Evolutionary conservation across 2,113 vertebrate species (phyloP).

Genomic region (Triplophysa tibetana): DNA sequence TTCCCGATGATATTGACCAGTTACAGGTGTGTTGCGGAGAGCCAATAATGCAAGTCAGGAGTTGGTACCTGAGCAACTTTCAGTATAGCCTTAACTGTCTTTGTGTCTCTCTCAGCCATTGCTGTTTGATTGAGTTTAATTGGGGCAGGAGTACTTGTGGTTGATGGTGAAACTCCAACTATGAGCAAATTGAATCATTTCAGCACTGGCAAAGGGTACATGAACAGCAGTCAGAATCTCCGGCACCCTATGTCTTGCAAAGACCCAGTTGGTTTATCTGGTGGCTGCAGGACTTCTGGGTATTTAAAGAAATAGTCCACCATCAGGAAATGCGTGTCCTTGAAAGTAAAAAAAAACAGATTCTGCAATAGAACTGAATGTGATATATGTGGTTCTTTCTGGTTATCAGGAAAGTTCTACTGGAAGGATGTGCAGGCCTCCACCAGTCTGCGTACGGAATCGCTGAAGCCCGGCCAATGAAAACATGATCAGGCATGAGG

Average conservation of each 20-base stretch:
- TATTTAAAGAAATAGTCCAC: conserved; percentile 47
- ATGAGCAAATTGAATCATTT: conserved; percentile 28
- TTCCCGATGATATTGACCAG: too few species aligned
- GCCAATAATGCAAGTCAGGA: neutral
- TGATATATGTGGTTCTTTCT: conserved; percentile 8
- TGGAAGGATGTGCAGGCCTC: neutral
- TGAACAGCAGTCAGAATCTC: conserved; percentile 32
- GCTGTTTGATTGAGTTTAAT: neutral
- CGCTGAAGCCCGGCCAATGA: neutral
- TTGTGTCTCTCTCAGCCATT: neutral
- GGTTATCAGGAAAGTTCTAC: neutral
- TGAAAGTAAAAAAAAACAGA: neutral
- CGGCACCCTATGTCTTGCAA: conserved; percentile 34
- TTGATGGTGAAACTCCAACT: conserved; percentile 31
- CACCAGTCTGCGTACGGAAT: neutral
- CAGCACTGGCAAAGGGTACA: conserved; percentile 34
- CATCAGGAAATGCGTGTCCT: neutral
- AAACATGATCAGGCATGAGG: neutral
- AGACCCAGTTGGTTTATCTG: conserved; percentile 31
- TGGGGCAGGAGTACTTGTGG: neutral
- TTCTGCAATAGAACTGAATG: conserved; percentile 8
- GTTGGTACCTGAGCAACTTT: neutral
- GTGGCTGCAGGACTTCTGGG: conserved; percentile 31
- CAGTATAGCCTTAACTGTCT: neutral
- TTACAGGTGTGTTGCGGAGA: neutral